Evolutionary conservation across 2,113 vertebrate species (phyloP).

Genomic region (Barbus barbus): DNA sequence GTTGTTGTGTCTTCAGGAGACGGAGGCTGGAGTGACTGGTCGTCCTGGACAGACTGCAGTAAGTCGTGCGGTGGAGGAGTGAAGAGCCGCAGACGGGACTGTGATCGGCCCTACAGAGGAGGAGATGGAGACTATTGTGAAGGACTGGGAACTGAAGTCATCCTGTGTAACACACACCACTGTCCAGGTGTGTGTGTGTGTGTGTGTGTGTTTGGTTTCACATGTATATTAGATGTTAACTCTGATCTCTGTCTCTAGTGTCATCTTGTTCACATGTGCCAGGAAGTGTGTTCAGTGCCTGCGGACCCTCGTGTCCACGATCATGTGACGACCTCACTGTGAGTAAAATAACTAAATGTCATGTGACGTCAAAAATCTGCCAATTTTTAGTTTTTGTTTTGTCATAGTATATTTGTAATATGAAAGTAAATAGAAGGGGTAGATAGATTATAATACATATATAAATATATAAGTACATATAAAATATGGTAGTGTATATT

Average conservation of each 20-base stretch:
- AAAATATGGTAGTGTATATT: too few relatives aligned
- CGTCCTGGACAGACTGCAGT: constrained; percentile 80
- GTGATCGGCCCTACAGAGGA: constrained; percentile 76
- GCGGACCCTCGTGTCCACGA: constrained; percentile 85
- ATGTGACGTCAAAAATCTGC: background rate
- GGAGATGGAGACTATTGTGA: constrained; percentile 83
- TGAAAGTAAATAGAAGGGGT: background rate
- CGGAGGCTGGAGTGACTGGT: constrained; percentile 84
- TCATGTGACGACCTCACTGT: constrained; percentile 85
- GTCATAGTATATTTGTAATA: too few relatives aligned
- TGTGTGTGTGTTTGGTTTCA: background rate
- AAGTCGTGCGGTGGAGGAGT: constrained; percentile 87
- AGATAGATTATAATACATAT: background rate
- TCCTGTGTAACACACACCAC: constrained; percentile 71
- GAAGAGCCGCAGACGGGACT: constrained; percentile 73
- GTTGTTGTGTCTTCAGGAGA: constrained; percentile 66
- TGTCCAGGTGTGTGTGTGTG: constrained; percentile 76
- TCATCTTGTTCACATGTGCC: constrained; percentile 73
- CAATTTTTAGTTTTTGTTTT: too few relatives aligned
- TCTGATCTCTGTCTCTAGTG: constrained; percentile 64
- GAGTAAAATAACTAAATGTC: constrained; percentile 55
- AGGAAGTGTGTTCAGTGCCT: constrained; percentile 79
- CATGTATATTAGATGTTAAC: constrained; percentile 35
- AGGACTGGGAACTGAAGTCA: constrained; percentile 74
- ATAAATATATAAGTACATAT: too few relatives aligned